phyloP scores from a whole-genome alignment of 2,113 vertebrate genomes.

The Gavialis gangeticus region DNA sequence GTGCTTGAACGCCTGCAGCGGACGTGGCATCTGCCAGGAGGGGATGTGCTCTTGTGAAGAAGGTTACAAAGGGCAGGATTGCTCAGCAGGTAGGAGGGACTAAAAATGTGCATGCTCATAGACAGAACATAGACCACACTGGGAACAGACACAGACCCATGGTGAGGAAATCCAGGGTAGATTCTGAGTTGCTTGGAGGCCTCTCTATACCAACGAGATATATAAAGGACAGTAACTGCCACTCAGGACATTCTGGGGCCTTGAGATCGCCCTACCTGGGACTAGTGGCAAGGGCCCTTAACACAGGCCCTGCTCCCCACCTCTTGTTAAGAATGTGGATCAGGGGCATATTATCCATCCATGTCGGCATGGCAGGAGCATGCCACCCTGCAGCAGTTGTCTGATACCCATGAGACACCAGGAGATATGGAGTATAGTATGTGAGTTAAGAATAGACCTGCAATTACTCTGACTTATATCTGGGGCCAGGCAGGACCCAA shows the following conservation, averaged over 20 bases:
- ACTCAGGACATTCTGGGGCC: neutral
- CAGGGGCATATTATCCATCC: neutral
- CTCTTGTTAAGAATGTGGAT: neutral
- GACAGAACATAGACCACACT: no score
- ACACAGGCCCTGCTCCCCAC: neutral
- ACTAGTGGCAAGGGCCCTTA: no score
- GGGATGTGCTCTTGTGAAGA: conserved; percentile 92
- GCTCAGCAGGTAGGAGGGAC: conserved; percentile 87
- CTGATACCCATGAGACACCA: neutral
- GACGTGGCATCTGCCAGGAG: conserved; percentile 88
- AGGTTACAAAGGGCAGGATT: conserved; percentile 93
- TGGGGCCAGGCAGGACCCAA: neutral
- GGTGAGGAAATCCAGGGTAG: no score
- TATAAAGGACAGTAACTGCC: neutral
- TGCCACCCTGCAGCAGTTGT: neutral
- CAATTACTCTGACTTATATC: neutral
- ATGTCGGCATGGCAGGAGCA: neutral
- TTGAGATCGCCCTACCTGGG: accelerated
- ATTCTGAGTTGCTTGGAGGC: no score
- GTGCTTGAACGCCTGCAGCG: conserved; percentile 92
- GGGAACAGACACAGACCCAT: no score
- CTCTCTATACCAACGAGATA: no score
- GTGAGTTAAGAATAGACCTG: neutral
- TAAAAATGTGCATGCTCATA: neutral
- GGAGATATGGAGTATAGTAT: neutral